A percentile compares a stretch with the other conserved stretches of the same genome.
Conservation (phyloP, 2,797 vertebrate genomes). For the Cossypha niveicapilla region DNA sequence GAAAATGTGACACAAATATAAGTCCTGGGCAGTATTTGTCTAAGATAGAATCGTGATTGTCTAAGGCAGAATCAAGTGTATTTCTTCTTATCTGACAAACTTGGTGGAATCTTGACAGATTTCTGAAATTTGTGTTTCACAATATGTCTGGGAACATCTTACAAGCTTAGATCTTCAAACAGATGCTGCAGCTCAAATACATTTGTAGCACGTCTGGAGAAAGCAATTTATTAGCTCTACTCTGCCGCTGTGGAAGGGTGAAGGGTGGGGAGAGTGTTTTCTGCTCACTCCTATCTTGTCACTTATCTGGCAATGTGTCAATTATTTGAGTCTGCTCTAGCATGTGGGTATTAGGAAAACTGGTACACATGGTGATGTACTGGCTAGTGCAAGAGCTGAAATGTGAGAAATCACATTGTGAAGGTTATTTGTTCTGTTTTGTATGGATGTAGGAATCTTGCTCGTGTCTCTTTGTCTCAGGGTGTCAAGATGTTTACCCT, state of each 20-base stretch:
- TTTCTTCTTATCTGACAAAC: background rate
- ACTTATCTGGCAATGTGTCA: background rate
- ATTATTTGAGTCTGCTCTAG: background rate
- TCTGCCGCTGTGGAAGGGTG: background rate
- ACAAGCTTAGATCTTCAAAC: background rate
- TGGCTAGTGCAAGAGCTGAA: background rate
- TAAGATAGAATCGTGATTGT: background rate
- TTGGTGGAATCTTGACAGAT: background rate
- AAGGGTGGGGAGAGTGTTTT: background rate
- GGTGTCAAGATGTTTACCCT: fast-evolving
- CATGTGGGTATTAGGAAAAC: background rate
- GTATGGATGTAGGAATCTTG: background rate
- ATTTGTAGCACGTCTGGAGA: background rate
- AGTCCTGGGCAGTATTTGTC: background rate
- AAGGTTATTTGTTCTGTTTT: background rate
- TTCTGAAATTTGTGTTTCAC: background rate
- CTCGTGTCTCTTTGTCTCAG: background rate
- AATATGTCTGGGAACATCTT: background rate
- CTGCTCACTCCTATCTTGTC: background rate
- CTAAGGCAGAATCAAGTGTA: background rate
- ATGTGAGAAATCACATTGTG: fast-evolving
- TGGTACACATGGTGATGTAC: background rate
- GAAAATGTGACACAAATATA: fast-evolving
- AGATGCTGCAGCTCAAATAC: background rate
- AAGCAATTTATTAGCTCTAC: background rate